Evolutionary conservation across 2,888 invertebrate species (phyloP).

Genomic region (Tuberolachnus salignus): DNA sequence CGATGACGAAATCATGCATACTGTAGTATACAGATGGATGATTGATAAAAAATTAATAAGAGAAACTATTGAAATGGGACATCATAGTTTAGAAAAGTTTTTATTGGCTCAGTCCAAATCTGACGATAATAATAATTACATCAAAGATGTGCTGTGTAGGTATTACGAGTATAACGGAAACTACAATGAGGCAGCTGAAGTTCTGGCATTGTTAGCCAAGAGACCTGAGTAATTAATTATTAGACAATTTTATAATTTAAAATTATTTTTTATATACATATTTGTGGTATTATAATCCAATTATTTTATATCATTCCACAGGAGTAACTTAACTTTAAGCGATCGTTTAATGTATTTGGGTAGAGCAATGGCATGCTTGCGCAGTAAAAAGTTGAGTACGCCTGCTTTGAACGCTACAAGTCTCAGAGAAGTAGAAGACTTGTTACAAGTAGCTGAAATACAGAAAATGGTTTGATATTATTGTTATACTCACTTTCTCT

Average conservation of each 20-base stretch:
- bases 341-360: conserved; percentile 90
- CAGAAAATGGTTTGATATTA: conserved; percentile 67
- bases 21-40: conserved; percentile 92
- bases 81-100: conserved; percentile 78
- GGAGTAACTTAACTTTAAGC: conserved; percentile 75
- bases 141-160: conserved; percentile 90
- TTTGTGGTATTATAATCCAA: neutral
- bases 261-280: too few species aligned
- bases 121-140: conserved; percentile 63
- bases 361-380: conserved; percentile 92
- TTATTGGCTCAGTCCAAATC: conserved; percentile 62
- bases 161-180: conserved; percentile 92
- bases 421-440: conserved; percentile 88
- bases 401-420: conserved; percentile 77
- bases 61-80: conserved; percentile 72
- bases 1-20: conserved; percentile 86
- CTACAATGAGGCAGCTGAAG: conserved; percentile 89
- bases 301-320: conserved; percentile 63
- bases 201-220: conserved; percentile 85
- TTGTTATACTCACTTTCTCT: neutral
- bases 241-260: too few species aligned
- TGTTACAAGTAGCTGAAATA: conserved; percentile 87
- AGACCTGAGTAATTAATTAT: conserved; percentile 61
- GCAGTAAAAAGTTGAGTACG: conserved; percentile 70
- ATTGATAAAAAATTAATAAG: conserved; percentile 75